These are phyloP conservation scores for Labroides dimidiatus DNA, from an alignment of 2,797 vertebrate species.

Conservation along the genomic window DNA sequence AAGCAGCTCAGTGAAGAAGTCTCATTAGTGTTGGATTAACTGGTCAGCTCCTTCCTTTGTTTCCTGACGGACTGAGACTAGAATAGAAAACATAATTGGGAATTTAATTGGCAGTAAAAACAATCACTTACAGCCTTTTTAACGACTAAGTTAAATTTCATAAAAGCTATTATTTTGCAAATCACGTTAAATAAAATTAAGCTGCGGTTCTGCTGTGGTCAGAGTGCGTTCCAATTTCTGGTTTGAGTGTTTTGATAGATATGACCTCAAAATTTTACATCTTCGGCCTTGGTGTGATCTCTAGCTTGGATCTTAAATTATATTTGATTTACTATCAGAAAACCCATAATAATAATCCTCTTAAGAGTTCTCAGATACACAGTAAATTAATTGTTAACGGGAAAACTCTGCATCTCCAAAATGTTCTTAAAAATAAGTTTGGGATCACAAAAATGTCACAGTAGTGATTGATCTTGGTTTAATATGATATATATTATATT, in stretches of 20 bases:
- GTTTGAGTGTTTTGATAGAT: background rate
- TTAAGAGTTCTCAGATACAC: background rate
- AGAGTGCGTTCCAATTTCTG: background rate
- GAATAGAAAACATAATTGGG: too few species aligned
- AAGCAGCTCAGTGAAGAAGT: too few species aligned
- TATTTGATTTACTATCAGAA: background rate
- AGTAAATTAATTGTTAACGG: background rate
- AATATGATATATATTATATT: too few species aligned
- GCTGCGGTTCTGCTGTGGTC: background rate
- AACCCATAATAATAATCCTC: background rate
- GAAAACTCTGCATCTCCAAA: background rate
- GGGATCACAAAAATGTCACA: too few species aligned
- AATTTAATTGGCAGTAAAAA: too few species aligned
- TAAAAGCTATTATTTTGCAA: background rate
- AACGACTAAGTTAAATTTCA: background rate
- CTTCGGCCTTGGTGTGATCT: background rate
- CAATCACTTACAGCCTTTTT: too few species aligned
- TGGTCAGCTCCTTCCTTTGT: too few species aligned
- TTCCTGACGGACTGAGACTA: too few species aligned
- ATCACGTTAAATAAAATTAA: background rate
- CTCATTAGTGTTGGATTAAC: too few species aligned
- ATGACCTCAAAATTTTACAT: background rate
- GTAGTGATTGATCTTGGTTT: too few species aligned
- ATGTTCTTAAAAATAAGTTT: background rate
- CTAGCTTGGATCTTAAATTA: background rate